Base-by-base conservation (phyloP, 2,888 invertebrate genomes). In the Drosophila mercatorum region DNA sequence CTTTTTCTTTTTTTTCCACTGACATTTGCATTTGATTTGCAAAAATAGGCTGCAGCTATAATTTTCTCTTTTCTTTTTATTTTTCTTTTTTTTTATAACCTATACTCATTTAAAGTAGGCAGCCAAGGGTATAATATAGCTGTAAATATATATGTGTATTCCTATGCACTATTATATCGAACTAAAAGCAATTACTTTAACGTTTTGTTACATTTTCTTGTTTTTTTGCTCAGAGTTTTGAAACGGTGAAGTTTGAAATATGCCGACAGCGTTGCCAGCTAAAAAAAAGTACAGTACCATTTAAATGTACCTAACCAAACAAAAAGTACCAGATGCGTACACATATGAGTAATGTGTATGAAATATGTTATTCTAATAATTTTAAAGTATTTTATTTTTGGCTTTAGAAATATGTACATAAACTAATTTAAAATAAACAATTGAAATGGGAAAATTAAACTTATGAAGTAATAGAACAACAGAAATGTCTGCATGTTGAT, bases 51-150 rank as follows among this genome's bases (percentile, higher is more conserved):
- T 83, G 78, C 65, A 63, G 56, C 34, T 53, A 67, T 55, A 72
- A 83, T 83, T 83, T 83, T 83, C 83, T 81, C 86, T 85, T 86
- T 81, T 75, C 36, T 34, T 52, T 53, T 57, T 31, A 7, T 40
- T 53, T 38, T 38, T 8, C 17, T 31, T 26, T 38, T 38, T 17
- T 17, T 17, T 17, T 22, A 34, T 43, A n/a, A n/a, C 22, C 56
- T 17, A 41, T 0, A 43, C 41, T 43, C 17, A 12, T 14, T 17
- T 17, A 17, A 12, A 43, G 12, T 56, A 5, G 34, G 17, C 28
- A 36, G 36, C 34, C 34, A 36, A 36, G 53, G 43, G 22, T 44
- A 22, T 44, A 34, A 34, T 11, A 14, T 4, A 17, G 3, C 3
- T 12, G n/a, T 17, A 8, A 6, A 34, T 26, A 28, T 26, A 6